Percentiles rank a stretch among this genome's conserved stretches.
Conservation (phyloP, 2,888 invertebrate genomes). For the Marronus borbonicus region DNA sequence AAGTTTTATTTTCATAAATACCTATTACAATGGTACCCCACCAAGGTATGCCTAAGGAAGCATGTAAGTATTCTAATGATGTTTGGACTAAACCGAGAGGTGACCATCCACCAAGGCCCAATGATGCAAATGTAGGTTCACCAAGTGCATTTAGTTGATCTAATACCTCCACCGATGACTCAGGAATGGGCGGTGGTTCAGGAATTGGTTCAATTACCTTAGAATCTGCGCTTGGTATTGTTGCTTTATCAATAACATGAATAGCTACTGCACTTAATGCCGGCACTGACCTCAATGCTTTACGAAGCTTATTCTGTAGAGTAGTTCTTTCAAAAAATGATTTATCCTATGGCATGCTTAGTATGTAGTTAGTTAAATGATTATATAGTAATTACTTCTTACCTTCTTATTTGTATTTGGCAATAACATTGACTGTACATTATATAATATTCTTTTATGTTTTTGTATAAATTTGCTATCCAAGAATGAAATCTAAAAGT, state of each 20-base stretch:
- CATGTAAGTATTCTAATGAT: conserved; percentile 87
- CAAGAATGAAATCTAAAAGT: conserved; percentile 29
- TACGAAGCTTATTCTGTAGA: conserved; percentile 5
- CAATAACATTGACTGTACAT: conserved; percentile 29
- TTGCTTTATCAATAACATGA: conserved; percentile 57
- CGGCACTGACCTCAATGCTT: conserved; percentile 17
- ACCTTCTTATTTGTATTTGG: conserved; percentile 3
- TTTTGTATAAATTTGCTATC: conserved; percentile 25
- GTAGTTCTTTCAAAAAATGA: neutral
- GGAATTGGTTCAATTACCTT: conserved; percentile 50
- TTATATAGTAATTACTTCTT: neutral
- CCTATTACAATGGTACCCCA: conserved; percentile 89
- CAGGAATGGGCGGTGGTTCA: conserved; percentile 64
- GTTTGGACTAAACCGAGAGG: conserved; percentile 89
- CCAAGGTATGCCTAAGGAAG: conserved; percentile 90
- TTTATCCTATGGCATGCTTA: conserved; percentile 6
- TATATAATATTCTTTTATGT: conserved; percentile 37
- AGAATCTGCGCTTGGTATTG: conserved; percentile 39
- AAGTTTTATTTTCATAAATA: conserved; percentile 61
- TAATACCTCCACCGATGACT: conserved; percentile 60
- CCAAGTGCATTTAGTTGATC: conserved; percentile 71
- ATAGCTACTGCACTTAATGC: conserved; percentile 45
- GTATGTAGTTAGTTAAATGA: conserved; percentile 26
- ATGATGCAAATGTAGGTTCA: conserved; percentile 84
- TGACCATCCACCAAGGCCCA: conserved; percentile 88